Evolutionary conservation across 2,113 vertebrate genomes (phyloP).

Genomic region (Syngnathoides biaculeatus): DNA sequence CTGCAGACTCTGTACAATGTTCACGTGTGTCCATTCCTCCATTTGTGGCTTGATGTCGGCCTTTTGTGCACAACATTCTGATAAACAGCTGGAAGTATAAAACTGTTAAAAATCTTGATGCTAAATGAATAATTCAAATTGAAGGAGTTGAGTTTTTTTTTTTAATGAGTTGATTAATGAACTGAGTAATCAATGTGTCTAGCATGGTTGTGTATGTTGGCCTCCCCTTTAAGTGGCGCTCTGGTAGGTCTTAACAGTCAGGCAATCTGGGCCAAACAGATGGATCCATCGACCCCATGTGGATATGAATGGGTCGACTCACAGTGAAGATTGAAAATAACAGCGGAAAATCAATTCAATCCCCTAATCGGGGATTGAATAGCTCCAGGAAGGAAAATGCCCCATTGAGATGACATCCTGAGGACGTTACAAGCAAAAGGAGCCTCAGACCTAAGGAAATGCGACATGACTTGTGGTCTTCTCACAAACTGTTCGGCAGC

Average conservation of each 20-base stretch:
- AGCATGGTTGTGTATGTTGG: background rate
- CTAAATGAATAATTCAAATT: background rate
- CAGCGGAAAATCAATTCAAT: slow-evolving; percentile 1
- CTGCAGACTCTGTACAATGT: background rate
- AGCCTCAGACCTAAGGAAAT: slow-evolving; percentile 30
- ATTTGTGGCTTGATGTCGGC: background rate
- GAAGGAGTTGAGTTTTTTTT: background rate
- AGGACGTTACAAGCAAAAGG: slow-evolving; percentile 34
- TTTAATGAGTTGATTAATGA: background rate
- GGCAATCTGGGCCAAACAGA: slow-evolving; percentile 45
- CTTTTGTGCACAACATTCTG: background rate
- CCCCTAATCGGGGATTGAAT: slow-evolving; percentile 10
- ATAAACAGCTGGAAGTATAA: background rate
- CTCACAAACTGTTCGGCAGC: background rate
- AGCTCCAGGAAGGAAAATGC: slow-evolving; percentile 22
- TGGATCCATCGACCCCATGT: slow-evolving; percentile 48
- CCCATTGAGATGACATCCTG: slow-evolving; percentile 38
- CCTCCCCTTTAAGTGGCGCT: slow-evolving; percentile 40
- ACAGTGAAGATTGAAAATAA: slow-evolving; percentile 18
- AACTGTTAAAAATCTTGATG: background rate
- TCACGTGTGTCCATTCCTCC: background rate
- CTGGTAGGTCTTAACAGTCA: slow-evolving; percentile 38
- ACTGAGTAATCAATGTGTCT: background rate
- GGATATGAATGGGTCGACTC: slow-evolving; percentile 11
- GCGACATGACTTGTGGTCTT: slow-evolving; percentile 4